A percentile compares a stretch with the other conserved stretches of the same genome.
Conservation (phyloP, 2,113 vertebrate genomes). For the Ictalurus furcatus region DNA sequence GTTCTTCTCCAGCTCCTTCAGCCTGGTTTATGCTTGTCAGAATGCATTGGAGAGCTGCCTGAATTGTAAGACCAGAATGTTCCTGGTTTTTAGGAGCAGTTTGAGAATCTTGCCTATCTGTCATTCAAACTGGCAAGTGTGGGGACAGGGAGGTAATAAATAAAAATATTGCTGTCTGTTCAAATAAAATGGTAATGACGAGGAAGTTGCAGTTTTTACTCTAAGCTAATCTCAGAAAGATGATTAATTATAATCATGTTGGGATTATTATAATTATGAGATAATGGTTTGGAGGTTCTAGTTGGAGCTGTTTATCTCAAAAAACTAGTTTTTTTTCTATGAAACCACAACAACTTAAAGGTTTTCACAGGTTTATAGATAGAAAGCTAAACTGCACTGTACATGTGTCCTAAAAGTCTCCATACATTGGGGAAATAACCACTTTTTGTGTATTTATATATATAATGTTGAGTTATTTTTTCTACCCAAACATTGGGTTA, state of each 20-base stretch:
- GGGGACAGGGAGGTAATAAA: too few relatives aligned
- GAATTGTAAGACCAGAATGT: neutral
- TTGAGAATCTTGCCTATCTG: neutral
- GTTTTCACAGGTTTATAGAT: neutral
- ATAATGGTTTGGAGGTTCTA: neutral
- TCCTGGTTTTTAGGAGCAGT: neutral
- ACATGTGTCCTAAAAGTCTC: too few relatives aligned
- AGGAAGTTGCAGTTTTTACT: neutral
- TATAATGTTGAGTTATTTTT: too few relatives aligned
- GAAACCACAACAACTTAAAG: neutral
- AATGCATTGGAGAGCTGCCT: neutral
- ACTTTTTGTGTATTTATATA: too few relatives aligned
- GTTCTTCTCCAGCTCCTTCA: neutral
- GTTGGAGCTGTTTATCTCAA: neutral
- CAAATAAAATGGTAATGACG: neutral
- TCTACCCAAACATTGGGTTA: too few relatives aligned
- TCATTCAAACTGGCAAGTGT: neutral
- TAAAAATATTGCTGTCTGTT: neutral
- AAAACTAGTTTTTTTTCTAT: neutral
- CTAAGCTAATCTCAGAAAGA: neutral
- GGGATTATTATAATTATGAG: neutral
- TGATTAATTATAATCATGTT: neutral
- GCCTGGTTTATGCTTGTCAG: conserved; percentile 14
- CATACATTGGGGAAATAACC: too few relatives aligned
- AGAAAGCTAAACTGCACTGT: neutral